Conservation (phyloP, 2,113 vertebrate species). For the Natator depressus region DNA sequence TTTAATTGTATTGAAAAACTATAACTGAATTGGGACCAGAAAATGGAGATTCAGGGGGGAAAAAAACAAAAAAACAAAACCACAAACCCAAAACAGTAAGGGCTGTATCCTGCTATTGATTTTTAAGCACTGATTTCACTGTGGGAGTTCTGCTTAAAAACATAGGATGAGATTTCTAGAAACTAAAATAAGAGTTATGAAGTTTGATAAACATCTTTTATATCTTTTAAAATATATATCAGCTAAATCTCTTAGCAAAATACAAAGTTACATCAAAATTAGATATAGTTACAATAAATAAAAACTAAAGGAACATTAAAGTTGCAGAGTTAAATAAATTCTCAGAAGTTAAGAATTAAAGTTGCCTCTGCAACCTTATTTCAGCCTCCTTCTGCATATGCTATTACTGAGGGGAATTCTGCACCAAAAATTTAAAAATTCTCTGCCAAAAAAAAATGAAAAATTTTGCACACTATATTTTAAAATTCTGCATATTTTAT, state of each 20-base stretch:
- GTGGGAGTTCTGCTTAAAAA: background rate
- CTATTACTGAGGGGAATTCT: background rate
- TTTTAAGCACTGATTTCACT: background rate
- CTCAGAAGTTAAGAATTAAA: background rate
- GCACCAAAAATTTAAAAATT: background rate
- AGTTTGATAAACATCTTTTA: too few species aligned
- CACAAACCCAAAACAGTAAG: background rate
- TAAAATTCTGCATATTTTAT: too few species aligned
- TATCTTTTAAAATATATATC: constrained; percentile 29
- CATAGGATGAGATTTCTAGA: background rate
- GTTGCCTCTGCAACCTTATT: background rate
- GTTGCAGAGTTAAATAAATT: background rate
- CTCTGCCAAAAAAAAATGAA: background rate
- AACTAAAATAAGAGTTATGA: constrained; percentile 40
- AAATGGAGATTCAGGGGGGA: background rate
- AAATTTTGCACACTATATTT: too few species aligned
- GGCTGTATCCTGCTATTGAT: background rate
- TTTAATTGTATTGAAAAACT: background rate
- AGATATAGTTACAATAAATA: background rate
- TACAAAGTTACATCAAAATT: background rate
- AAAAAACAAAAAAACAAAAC: background rate
- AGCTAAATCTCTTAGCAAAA: constrained; percentile 17
- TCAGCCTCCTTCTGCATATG: background rate
- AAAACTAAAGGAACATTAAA: background rate
- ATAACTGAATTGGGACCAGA: background rate